Percentiles rank a stretch among this genome's conserved stretches.
Evolutionary conservation across 2,113 vertebrate species (phyloP).

Genomic region (Nannospalax galili): DNA sequence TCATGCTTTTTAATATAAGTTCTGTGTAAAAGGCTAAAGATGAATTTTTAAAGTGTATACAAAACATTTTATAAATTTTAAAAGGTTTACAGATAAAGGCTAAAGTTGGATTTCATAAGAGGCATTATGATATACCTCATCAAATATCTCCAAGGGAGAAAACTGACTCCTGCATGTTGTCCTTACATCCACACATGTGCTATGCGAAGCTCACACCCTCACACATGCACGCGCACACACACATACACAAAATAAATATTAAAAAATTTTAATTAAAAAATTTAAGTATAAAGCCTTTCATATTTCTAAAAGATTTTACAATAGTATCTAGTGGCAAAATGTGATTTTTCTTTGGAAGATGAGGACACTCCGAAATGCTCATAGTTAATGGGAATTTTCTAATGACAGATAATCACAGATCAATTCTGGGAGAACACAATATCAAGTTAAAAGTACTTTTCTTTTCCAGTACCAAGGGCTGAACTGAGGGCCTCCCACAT

Average conservation of each 20-base stretch:
- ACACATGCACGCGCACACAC: too few relatives aligned
- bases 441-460: constrained; percentile 28
- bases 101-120: constrained; percentile 29
- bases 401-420: background rate
- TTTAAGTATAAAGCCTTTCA: background rate
- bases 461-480: too few relatives aligned
- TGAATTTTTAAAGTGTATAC: constrained; percentile 5
- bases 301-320: constrained; percentile 31
- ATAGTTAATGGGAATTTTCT: constrained; percentile 9
- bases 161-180: background rate
- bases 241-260: constrained; percentile 17
- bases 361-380: background rate
- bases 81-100: constrained; percentile 39
- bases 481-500: background rate
- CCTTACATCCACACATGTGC: background rate
- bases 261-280: constrained; percentile 27
- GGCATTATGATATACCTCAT: constrained; percentile 18
- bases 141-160: background rate
- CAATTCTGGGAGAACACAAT: background rate
- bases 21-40: constrained; percentile 6
- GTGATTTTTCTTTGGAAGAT: constrained; percentile 23
- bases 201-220: too few relatives aligned
- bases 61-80: constrained; percentile 40
- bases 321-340: background rate
- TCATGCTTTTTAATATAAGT: background rate